A percentile compares a stretch with the other conserved stretches of the same genome.
Evolutionary conservation across 2,888 invertebrate species (phyloP).

Genomic region (Argyra leucocephala): DNA sequence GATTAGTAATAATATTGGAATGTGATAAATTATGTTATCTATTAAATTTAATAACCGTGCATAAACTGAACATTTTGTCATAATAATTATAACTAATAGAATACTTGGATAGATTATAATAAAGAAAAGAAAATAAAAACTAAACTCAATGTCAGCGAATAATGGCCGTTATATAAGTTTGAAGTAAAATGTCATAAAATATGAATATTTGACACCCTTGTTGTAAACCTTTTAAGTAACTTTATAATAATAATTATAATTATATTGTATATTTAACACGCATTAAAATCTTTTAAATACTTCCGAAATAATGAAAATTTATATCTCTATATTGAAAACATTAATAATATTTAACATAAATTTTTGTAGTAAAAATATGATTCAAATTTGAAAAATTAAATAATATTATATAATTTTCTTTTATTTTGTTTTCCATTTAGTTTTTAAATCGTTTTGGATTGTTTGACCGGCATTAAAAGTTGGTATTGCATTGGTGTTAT

Average conservation of each 20-base stretch:
- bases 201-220: neutral
- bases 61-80: neutral
- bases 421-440: constrained; percentile 31
- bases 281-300: neutral
- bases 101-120: neutral
- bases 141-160: neutral
- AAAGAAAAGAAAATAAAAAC: neutral
- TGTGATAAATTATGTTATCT: neutral
- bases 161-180: no score
- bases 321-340: neutral
- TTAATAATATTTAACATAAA: neutral
- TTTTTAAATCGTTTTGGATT: constrained; percentile 32
- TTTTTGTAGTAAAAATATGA: neutral
- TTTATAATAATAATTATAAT: no score
- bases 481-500: neutral
- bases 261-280: neutral
- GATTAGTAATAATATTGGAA: constrained; percentile 2
- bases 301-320: neutral
- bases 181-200: neutral
- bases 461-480: neutral
- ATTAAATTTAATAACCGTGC: neutral
- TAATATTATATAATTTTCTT: neutral
- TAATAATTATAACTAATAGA: neutral
- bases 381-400: neutral
- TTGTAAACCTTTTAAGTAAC: neutral